These are phyloP conservation scores for Bufo gargarizans DNA, from an alignment of 2,113 vertebrate genomes.

Conservation along the genomic window DNA sequence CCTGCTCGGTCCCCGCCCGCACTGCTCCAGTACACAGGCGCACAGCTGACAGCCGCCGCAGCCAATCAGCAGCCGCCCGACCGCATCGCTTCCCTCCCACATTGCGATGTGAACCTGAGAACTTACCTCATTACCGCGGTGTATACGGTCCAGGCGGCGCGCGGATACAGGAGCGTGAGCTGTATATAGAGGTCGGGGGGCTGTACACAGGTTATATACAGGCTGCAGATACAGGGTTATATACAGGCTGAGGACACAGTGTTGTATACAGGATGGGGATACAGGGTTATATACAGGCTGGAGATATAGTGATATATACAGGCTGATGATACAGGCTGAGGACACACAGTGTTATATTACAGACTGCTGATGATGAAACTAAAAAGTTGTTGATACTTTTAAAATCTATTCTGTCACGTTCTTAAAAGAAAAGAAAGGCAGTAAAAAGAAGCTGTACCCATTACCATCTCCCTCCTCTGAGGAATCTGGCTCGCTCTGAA, in stretches of 20 bases:
- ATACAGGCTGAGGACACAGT: not conserved
- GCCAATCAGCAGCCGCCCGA: constrained; percentile 19
- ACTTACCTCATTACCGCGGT: not conserved
- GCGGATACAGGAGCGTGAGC: not conserved
- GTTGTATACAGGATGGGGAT: not conserved
- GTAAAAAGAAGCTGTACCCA: too few relatives aligned
- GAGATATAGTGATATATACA: not conserved
- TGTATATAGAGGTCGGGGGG: not conserved
- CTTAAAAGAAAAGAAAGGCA: too few relatives aligned
- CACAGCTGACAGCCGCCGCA: not conserved
- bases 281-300: not conserved
- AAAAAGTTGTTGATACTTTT: too few relatives aligned
- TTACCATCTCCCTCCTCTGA: too few relatives aligned
- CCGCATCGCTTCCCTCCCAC: not conserved
- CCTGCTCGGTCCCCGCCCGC: constrained; percentile 11
- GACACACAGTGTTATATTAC: too few relatives aligned
- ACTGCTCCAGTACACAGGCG: not conserved
- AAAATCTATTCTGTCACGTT: too few relatives aligned
- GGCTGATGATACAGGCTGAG: not conserved
- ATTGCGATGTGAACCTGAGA: constrained; percentile 3
- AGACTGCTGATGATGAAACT: too few relatives aligned
- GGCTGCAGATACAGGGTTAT: not conserved
- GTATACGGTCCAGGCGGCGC: not conserved
- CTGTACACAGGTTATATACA: not conserved
- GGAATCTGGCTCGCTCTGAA: too few relatives aligned